These are phyloP conservation scores for Apotomis turbidana DNA, from an alignment of 2,888 invertebrate species.

Conservation along the genomic window DNA sequence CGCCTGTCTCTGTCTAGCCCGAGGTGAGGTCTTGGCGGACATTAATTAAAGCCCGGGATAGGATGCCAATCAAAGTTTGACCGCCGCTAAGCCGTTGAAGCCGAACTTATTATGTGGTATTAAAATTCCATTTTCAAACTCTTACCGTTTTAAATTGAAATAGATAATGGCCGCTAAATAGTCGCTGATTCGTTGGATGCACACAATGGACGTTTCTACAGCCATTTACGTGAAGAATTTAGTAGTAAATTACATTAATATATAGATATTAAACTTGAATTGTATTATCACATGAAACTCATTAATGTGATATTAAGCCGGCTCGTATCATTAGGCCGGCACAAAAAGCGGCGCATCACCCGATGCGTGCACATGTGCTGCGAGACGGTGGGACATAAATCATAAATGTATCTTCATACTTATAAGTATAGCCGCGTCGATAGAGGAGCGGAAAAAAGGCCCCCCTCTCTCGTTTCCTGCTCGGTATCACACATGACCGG, in stretches of 20 bases:
- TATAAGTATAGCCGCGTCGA: constrained; percentile 73
- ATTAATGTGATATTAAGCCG: constrained; percentile 63
- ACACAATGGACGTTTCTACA: constrained; percentile 28
- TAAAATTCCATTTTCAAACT: constrained; percentile 78
- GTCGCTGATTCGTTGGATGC: constrained; percentile 53
- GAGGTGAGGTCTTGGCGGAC: constrained; percentile 68
- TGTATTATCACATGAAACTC: constrained; percentile 60
- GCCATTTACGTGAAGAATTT: constrained; percentile 12
- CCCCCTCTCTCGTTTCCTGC: constrained; percentile 73
- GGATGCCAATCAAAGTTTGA: constrained; percentile 83
- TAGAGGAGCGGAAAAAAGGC: constrained; percentile 79
- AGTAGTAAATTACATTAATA: constrained; percentile 55
- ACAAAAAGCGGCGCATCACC: constrained; percentile 70
- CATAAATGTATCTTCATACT: constrained; percentile 78
- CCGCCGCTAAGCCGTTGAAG: constrained; percentile 78
- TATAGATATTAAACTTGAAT: constrained; percentile 55
- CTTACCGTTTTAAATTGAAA: constrained; percentile 71
- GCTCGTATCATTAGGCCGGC: constrained; percentile 65
- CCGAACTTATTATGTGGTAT: constrained; percentile 80
- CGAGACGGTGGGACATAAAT: constrained; percentile 74
- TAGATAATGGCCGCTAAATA: constrained; percentile 62
- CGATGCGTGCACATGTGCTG: constrained; percentile 78
- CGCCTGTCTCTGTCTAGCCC: constrained; percentile 60
- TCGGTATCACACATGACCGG: constrained; percentile 84
- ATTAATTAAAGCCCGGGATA: constrained; percentile 81